These are phyloP conservation scores for Sinodicranocentrus sp. DNA, from an alignment of 2,888 invertebrate species.

Conservation along the genomic window DNA sequence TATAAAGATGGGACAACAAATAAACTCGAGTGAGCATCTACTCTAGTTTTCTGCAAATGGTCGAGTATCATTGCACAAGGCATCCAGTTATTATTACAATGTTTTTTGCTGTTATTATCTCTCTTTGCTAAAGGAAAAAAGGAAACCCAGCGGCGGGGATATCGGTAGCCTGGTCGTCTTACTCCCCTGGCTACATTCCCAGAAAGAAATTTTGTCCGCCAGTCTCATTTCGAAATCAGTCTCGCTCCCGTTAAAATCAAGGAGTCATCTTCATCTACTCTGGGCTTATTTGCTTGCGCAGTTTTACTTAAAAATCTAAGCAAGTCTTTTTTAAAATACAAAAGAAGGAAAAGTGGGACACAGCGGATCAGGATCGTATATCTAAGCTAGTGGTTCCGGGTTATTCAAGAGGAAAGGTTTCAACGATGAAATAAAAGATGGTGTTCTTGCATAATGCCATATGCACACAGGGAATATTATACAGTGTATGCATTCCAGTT, in stretches of 20 bases:
- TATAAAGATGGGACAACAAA: no score
- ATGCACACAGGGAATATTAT: not conserved
- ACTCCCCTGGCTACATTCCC: not conserved
- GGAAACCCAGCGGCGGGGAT: no score
- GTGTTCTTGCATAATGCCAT: no score
- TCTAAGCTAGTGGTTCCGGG: constrained; percentile 14
- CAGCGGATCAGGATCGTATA: constrained; percentile 3
- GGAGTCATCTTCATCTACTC: not conserved
- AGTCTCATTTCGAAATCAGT: not conserved
- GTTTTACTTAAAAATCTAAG: not conserved
- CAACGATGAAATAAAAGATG: not conserved
- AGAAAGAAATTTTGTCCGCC: not conserved
- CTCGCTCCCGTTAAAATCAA: not conserved
- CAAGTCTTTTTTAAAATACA: not conserved
- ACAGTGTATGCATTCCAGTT: constrained; percentile 22
- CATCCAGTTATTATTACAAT: no score
- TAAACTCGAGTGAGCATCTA: no score
- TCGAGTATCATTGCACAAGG: no score
- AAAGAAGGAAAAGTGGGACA: constrained; percentile 12
- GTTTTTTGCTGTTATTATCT: no score
- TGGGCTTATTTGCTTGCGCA: not conserved
- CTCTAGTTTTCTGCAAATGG: no score
- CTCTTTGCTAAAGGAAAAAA: no score
- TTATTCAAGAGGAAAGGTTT: constrained; percentile 23
- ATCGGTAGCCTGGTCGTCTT: no score